Conservation (phyloP, 2,113 vertebrate genomes). For the Labeo rohita region DNA sequence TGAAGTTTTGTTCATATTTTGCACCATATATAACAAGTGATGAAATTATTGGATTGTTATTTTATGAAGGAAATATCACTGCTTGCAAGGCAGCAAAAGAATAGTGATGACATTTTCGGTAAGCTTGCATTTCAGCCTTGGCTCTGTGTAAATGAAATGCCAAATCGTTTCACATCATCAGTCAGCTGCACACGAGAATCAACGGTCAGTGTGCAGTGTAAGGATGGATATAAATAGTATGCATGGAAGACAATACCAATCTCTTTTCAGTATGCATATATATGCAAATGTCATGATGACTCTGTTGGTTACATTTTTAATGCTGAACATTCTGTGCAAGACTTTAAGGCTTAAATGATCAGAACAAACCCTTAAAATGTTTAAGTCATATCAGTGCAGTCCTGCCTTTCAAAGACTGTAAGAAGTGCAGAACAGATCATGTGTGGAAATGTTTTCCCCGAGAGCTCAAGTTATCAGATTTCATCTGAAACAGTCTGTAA, state of each 20-base stretch:
- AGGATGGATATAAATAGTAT: neutral
- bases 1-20: neutral
- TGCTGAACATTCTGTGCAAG: neutral
- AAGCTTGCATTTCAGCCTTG: slow-evolving; percentile 1
- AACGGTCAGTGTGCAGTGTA: neutral
- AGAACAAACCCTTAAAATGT: neutral
- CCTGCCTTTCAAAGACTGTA: neutral
- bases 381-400: neutral
- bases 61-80: slow-evolving; percentile 10
- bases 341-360: neutral
- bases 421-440: neutral
- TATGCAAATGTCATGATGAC: neutral
- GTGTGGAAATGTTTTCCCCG: slow-evolving; percentile 12
- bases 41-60: neutral
- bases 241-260: neutral
- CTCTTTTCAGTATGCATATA: neutral
- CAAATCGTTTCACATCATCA: neutral
- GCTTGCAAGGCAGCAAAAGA: neutral
- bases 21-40: neutral
- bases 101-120: neutral
- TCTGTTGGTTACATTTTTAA: neutral
- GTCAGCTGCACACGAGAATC: neutral
- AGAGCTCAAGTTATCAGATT: slow-evolving; percentile 30
- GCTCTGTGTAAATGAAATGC: neutral
- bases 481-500: slow-evolving; percentile 25